Conservation (phyloP, 30 jellyfish, hydroid and myxozoan genomes). For the Cassiopea xamachana region DNA sequence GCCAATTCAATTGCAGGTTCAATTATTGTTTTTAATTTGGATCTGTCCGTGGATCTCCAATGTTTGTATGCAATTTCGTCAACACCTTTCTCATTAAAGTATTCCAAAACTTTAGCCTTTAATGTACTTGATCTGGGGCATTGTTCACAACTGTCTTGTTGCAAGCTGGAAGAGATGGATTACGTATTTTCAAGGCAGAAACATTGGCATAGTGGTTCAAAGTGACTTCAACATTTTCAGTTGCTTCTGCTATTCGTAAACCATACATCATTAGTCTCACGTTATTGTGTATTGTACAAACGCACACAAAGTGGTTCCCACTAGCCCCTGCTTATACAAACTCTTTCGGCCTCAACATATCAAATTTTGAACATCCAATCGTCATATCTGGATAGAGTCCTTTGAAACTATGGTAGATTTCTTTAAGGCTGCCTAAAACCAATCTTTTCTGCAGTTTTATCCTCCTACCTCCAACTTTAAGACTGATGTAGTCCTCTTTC, state of each 20-base stretch:
- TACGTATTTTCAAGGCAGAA: slow-evolving; percentile 31
- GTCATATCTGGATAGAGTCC: not conserved
- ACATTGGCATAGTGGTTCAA: slow-evolving; percentile 27
- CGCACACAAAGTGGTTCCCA: slow-evolving; percentile 76
- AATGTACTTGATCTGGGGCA: slow-evolving; percentile 58
- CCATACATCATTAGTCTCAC: slow-evolving; percentile 62
- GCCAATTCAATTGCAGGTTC: no score
- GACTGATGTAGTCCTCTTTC: slow-evolving; percentile 37
- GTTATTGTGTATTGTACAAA: slow-evolving; percentile 62
- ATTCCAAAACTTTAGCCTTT: slow-evolving; percentile 4
- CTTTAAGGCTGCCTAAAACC: slow-evolving; percentile 35
- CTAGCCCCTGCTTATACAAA: slow-evolving; percentile 56
- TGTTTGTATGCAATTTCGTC: slow-evolving; percentile 32
- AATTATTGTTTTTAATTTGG: no score
- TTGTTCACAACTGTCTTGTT: slow-evolving; percentile 6
- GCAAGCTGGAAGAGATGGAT: slow-evolving; percentile 45
- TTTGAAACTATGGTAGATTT: slow-evolving; percentile 29
- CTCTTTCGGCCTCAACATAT: slow-evolving; percentile 64
- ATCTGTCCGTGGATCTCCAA: not conserved
- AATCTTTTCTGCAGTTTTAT: slow-evolving; percentile 21
- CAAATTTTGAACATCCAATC: slow-evolving; percentile 50
- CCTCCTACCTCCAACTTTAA: slow-evolving; percentile 18
- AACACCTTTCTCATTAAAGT: not conserved
- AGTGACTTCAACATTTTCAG: slow-evolving; percentile 36
- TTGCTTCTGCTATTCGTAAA: slow-evolving; percentile 2